These are phyloP conservation scores for Siniperca scherzeri DNA, from an alignment of 2,797 vertebrate species.

Conservation along the genomic window DNA sequence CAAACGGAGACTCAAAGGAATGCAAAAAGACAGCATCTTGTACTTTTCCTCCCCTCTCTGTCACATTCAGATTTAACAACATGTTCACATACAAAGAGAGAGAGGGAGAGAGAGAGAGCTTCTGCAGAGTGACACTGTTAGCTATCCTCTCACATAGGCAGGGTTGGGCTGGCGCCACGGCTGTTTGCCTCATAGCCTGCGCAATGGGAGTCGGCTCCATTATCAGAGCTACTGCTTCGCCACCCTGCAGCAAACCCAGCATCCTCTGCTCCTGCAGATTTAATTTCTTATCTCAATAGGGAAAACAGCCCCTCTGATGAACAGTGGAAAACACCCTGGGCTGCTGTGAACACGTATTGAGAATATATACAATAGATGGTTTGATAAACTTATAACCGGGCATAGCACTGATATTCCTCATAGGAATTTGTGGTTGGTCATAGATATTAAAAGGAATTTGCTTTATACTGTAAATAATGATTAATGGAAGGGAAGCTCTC, in stretches of 20 bases:
- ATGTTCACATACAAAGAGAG: slow-evolving; percentile 49
- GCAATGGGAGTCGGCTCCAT: slow-evolving; percentile 82
- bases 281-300: slow-evolving; percentile 83
- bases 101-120: slow-evolving; percentile 25
- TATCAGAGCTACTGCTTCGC: slow-evolving; percentile 80
- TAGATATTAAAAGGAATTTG: slow-evolving; percentile 57
- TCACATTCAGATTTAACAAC: slow-evolving; percentile 67
- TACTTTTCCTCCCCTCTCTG: slow-evolving; percentile 37
- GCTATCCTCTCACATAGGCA: slow-evolving; percentile 76
- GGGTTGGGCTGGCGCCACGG: slow-evolving; percentile 78
- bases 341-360: slow-evolving; percentile 64
- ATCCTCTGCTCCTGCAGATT: slow-evolving; percentile 81
- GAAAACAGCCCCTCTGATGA: slow-evolving; percentile 78
- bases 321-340: slow-evolving; percentile 70
- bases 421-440: slow-evolving; percentile 41
- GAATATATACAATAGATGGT: slow-evolving; percentile 68
- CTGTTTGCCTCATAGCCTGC: slow-evolving; percentile 82
- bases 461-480: slow-evolving; percentile 63
- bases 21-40: slow-evolving; percentile 20
- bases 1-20: slow-evolving; percentile 28
- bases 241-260: slow-evolving; percentile 83
- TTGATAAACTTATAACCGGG: slow-evolving; percentile 57
- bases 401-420: slow-evolving; percentile 41
- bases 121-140: slow-evolving; percentile 63
- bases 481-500: slow-evolving; percentile 36